Conservation (phyloP, 37 sponge, comb jelly and placozoan species). For the Hexactinellida sp. region DNA sequence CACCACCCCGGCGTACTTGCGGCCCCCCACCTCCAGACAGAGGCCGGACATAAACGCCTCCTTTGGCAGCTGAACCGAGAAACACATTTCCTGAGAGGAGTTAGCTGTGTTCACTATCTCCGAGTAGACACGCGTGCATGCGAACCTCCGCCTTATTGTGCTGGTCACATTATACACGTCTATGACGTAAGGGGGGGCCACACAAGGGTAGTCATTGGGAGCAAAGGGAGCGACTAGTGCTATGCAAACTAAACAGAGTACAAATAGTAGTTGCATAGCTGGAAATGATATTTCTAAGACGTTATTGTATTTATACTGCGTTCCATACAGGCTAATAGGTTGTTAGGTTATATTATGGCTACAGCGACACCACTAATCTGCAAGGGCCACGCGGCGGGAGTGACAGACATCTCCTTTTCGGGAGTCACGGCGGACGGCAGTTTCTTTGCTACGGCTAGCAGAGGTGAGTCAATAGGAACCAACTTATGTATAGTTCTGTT, state of each 20-base stretch:
- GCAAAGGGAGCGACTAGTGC: neutral
- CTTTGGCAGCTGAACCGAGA: neutral
- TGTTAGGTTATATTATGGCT: neutral
- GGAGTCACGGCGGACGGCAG: neutral
- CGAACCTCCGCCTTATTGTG: neutral
- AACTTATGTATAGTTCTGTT: too few species aligned
- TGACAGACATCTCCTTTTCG: neutral
- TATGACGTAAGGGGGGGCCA: neutral
- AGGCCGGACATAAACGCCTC: neutral
- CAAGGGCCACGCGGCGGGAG: neutral
- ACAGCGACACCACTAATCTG: neutral
- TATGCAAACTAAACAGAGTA: neutral
- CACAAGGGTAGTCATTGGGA: neutral
- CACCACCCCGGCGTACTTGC: neutral
- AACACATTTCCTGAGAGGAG: neutral
- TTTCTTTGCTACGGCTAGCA: neutral
- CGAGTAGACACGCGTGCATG: neutral
- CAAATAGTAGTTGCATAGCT: neutral
- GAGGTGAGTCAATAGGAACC: neutral
- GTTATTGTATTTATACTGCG: neutral
- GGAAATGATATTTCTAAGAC: neutral
- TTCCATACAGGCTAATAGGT: neutral
- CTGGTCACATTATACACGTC: slow-evolving; percentile 8
- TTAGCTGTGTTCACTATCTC: neutral
- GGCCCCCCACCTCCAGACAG: slow-evolving; percentile 14